Evolutionary conservation across 1,140 invertebrate genomes (phyloP).

Genomic region (Andricus grossulariae): DNA sequence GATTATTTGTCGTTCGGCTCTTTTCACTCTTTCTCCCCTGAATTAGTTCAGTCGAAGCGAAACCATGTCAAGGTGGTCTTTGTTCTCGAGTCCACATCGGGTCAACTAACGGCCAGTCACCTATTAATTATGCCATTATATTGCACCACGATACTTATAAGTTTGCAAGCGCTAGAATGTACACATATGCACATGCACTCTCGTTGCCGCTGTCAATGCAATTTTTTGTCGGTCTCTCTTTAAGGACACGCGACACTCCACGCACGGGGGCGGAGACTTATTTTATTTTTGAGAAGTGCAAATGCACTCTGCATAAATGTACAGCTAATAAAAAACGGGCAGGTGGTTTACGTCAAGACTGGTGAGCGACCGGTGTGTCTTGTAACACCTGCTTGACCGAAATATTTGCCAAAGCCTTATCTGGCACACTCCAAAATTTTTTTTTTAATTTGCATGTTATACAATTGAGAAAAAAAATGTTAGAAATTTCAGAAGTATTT

Average conservation of each 20-base stretch:
- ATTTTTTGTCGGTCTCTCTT: neutral
- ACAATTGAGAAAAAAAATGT: too few species aligned
- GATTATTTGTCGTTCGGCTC: neutral
- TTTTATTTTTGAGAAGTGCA: constrained; percentile 4
- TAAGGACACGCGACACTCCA: neutral
- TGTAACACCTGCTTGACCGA: constrained; percentile 14
- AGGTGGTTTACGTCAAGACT: constrained; percentile 22
- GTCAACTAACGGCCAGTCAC: constrained; percentile 25
- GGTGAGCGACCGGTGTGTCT: constrained; percentile 17
- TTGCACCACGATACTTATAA: neutral
- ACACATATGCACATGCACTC: neutral
- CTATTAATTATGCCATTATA: constrained; percentile 20
- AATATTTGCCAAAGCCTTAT: constrained; percentile 27
- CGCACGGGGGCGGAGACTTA: constrained; percentile 13
- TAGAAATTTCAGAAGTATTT: too few species aligned
- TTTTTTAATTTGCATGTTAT: too few species aligned
- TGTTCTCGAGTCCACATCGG: constrained; percentile 2
- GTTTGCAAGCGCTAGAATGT: neutral
- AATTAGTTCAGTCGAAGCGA: constrained; percentile 20
- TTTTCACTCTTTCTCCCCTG: neutral
- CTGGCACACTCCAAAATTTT: neutral
- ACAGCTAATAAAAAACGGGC: constrained; percentile 9
- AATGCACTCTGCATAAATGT: constrained; percentile 13
- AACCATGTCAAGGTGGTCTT: constrained; percentile 14
- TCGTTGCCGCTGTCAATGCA: constrained; percentile 18